Conservation (phyloP, 2,888 invertebrate species). For the Laothoe populi region DNA sequence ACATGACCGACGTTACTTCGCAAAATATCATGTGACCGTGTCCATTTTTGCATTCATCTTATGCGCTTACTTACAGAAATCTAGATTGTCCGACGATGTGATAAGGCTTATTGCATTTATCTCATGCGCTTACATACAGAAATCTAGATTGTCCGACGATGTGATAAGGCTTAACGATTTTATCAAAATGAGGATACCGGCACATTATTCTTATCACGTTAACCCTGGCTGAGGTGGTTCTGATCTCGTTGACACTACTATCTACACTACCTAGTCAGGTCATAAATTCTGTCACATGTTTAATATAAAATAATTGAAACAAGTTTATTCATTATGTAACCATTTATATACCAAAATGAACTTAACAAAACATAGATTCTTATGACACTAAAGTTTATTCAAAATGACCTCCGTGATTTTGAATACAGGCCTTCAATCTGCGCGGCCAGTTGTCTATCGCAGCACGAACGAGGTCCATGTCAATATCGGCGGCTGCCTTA, state of each 20-base stretch:
- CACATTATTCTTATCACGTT: background rate
- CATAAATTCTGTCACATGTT: too few relatives aligned
- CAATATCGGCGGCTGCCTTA: too few relatives aligned
- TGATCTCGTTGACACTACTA: background rate
- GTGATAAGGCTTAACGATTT: constrained; percentile 7
- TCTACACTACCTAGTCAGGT: too few relatives aligned
- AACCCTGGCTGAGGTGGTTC: background rate
- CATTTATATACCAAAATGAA: too few relatives aligned
- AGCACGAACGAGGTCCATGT: too few relatives aligned
- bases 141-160: constrained; percentile 9
- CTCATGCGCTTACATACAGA: background rate
- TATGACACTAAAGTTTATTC: too few relatives aligned
- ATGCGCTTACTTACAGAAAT: background rate
- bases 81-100: constrained; percentile 3
- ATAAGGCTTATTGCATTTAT: constrained; percentile 5
- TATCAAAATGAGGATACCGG: constrained; percentile 18
- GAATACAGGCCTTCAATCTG: too few relatives aligned
- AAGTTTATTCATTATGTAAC: too few relatives aligned
- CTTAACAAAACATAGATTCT: too few relatives aligned
- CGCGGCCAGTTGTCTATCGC: too few relatives aligned
- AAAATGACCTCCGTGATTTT: too few relatives aligned
- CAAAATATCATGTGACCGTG: constrained; percentile 1
- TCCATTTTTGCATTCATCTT: background rate
- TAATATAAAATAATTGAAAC: too few relatives aligned
- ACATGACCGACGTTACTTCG: background rate